These are phyloP conservation scores for Heteractis magnifica DNA, from an alignment of 92 coral and sea anemone species.

Conservation along the genomic window DNA sequence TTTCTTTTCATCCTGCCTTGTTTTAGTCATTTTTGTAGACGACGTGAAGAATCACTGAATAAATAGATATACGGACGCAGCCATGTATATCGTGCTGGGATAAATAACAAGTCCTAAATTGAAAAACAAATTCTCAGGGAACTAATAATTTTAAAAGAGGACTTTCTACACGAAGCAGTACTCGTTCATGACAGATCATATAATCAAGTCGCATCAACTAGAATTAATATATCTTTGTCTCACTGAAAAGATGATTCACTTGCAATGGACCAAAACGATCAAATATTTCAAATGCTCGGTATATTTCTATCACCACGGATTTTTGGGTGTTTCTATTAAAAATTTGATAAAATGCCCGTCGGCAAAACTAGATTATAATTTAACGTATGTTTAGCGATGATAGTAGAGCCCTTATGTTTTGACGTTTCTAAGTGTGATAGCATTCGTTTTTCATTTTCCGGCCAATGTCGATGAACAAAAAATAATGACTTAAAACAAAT, in stretches of 20 bases:
- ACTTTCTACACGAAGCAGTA: too few species aligned
- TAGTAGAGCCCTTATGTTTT: neutral
- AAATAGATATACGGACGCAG: too few species aligned
- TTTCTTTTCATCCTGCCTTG: neutral
- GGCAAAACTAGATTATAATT: neutral
- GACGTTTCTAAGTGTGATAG: neutral
- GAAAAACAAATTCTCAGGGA: too few species aligned
- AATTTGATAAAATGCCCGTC: neutral
- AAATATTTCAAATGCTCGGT: neutral
- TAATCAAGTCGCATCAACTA: too few species aligned
- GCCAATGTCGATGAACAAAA: neutral
- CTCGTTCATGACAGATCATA: too few species aligned
- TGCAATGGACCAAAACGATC: neutral
- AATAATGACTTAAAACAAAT: slow-evolving; percentile 8
- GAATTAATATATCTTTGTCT: too few species aligned
- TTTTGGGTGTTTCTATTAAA: neutral
- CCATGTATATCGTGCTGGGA: too few species aligned
- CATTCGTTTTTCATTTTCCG: neutral
- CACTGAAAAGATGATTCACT: neutral
- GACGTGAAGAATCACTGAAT: too few species aligned
- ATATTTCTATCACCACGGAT: neutral
- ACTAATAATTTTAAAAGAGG: too few species aligned
- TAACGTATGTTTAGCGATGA: neutral
- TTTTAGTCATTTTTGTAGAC: too few species aligned
- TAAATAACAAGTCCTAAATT: too few species aligned